phyloP scores from a whole-genome alignment of 2,888 invertebrate genomes.

The Helleia helle region DNA sequence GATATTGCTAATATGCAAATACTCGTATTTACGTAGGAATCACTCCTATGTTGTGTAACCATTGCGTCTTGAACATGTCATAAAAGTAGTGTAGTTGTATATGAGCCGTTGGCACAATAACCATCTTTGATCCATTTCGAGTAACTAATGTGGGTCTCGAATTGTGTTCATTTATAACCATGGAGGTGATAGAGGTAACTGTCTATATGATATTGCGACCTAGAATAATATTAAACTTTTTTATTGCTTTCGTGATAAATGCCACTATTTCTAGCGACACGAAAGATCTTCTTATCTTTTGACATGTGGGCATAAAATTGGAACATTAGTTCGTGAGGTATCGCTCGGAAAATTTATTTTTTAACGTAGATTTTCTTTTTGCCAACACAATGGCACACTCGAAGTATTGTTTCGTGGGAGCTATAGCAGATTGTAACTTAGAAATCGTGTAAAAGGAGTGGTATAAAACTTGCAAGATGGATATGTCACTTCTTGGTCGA shows the following conservation, averaged over 20 bases:
- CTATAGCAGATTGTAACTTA: not conserved
- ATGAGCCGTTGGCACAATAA: not conserved
- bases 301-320: constrained; percentile 49
- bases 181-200: constrained; percentile 6
- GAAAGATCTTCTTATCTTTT: constrained; percentile 37
- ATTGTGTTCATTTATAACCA: not conserved
- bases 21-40: not conserved
- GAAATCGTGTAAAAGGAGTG: not conserved
- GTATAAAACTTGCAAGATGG: constrained; percentile 32
- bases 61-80: not conserved
- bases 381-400: not conserved
- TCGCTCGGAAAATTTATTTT: not conserved
- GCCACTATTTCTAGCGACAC: constrained; percentile 37
- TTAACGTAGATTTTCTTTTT: not conserved
- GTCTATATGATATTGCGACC: not conserved
- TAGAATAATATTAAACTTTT: constrained; percentile 26
- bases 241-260: constrained; percentile 48
- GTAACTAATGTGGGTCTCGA: not conserved
- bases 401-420: not conserved
- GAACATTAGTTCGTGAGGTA: constrained; percentile 23
- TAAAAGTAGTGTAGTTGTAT: not conserved
- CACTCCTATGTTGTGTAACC: not conserved
- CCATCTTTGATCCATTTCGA: not conserved
- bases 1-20: not conserved
- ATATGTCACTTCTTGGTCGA: constrained; percentile 52